Conservation (phyloP, 2,113 vertebrate genomes). For the Hystrix cristata region DNA sequence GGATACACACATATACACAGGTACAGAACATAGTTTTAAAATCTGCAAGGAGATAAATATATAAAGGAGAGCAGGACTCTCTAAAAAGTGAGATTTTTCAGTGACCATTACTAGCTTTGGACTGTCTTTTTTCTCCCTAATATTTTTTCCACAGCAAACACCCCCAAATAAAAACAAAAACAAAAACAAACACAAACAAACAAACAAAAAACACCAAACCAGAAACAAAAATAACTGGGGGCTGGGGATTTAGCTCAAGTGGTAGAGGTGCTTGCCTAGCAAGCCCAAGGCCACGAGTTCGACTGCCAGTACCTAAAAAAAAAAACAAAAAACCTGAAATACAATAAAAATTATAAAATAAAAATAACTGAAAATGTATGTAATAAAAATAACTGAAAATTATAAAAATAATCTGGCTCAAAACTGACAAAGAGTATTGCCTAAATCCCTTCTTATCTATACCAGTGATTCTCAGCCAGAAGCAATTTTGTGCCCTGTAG, state of each 20-base stretch:
- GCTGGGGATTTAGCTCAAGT: too few relatives aligned
- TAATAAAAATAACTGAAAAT: constrained; percentile 39
- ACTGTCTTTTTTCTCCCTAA: not conserved
- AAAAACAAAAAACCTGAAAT: too few relatives aligned
- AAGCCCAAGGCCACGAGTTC: too few relatives aligned
- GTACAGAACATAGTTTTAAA: not conserved
- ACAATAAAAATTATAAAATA: too few relatives aligned
- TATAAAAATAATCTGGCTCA: constrained; percentile 32
- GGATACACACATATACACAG: not conserved
- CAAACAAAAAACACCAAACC: too few relatives aligned
- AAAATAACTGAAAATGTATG: not conserved
- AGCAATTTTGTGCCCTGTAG: not conserved
- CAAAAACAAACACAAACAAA: too few relatives aligned
- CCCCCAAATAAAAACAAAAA: too few relatives aligned
- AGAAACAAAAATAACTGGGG: too few relatives aligned
- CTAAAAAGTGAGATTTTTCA: not conserved
- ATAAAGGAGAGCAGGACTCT: not conserved
- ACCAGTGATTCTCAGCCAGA: not conserved
- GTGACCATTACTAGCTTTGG: constrained; percentile 24
- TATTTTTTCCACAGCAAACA: not conserved
- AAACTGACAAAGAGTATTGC: not conserved
- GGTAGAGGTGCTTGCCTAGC: too few relatives aligned
- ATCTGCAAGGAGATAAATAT: not conserved
- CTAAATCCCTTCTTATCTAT: not conserved
- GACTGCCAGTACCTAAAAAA: too few relatives aligned